phyloP scores from a whole-genome alignment of 2,113 vertebrate genomes.

The Onychostruthus taczanowskii region DNA sequence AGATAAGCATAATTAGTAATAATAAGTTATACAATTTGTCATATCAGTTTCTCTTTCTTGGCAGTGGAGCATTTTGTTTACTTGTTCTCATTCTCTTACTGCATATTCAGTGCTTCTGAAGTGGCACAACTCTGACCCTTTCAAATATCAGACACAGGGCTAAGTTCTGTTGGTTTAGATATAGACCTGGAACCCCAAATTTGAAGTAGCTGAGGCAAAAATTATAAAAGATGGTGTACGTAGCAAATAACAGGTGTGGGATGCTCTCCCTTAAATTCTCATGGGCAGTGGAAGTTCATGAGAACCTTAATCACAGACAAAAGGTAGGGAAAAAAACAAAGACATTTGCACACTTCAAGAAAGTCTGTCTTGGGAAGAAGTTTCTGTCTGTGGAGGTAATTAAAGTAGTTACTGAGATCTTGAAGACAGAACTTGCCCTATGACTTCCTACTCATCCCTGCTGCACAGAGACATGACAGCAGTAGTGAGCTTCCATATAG shows the following conservation, averaged over 20 bases:
- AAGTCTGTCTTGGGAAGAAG: not conserved
- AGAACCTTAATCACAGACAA: not conserved
- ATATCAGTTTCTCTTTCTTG: not conserved
- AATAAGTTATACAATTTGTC: not conserved
- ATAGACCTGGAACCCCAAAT: not conserved
- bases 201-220: not conserved
- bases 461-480: not conserved
- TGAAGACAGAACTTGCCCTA: not conserved
- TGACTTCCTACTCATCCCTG: not conserved
- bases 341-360: not conserved
- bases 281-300: not conserved
- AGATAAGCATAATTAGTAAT: not conserved
- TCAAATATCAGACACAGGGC: not conserved
- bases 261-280: not conserved
- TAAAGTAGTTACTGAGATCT: not conserved
- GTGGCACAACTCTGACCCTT: not conserved
- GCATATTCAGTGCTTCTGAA: not conserved
- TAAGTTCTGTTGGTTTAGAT: not conserved
- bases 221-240: not conserved
- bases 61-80: not conserved
- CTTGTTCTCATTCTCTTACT: not conserved
- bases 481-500: not conserved
- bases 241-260: not conserved
- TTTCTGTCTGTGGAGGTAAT: not conserved
- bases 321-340: not conserved